A percentile compares a stretch with the other conserved stretches of the same genome.
Conservation (phyloP, 2,113 vertebrate species). For the Datnioides undecimradiatus region DNA sequence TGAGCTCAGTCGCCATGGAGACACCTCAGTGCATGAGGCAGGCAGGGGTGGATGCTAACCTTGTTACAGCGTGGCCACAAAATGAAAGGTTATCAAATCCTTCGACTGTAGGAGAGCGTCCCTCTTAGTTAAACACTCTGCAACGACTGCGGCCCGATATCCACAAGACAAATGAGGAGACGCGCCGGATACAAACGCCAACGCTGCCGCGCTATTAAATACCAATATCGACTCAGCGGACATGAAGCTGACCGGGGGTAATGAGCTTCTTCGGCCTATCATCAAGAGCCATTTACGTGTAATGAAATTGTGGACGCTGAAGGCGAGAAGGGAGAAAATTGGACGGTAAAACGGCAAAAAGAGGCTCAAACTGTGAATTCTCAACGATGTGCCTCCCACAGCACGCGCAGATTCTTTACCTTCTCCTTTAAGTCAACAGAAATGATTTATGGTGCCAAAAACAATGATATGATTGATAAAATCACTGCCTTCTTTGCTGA, state of each 20-base stretch:
- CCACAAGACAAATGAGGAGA: not conserved
- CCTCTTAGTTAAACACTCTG: conserved; percentile 7
- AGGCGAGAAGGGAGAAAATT: not conserved
- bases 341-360: conserved; percentile 2
- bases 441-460: conserved; percentile 2
- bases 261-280: conserved; percentile 15
- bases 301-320: conserved; percentile 22
- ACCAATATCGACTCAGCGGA: not conserved
- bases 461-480: not conserved
- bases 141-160: not conserved
- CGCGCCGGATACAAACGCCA: not conserved
- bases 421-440: not conserved
- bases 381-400: conserved; percentile 10
- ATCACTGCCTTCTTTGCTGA: not conserved
- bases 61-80: conserved; percentile 51
- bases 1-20: conserved; percentile 64
- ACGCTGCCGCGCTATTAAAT: not conserved
- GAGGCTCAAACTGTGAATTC: not conserved
- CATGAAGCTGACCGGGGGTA: not conserved
- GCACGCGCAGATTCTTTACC: not conserved
- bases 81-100: conserved; percentile 63
- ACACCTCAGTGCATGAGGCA: conserved; percentile 35
- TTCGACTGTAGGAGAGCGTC: conserved; percentile 1
- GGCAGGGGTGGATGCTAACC: conserved; percentile 48
- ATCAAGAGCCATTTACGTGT: conserved; percentile 36